These are phyloP conservation scores for Sylvietta virens DNA, from an alignment of 2,113 vertebrate genomes.

Conservation along the genomic window DNA sequence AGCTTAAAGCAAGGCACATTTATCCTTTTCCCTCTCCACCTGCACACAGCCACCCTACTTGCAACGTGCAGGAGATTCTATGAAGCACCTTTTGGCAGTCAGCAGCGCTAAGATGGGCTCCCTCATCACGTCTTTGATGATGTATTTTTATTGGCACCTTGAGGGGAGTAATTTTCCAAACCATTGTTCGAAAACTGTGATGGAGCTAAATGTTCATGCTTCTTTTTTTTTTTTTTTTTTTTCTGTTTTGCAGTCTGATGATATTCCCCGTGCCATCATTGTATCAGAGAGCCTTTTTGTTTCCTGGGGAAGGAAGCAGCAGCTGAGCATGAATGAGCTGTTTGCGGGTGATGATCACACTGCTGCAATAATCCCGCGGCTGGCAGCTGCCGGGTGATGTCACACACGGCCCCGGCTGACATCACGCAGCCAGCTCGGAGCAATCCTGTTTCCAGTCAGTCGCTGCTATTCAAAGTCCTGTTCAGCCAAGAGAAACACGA, in stretches of 20 bases:
- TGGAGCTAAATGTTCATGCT: neutral
- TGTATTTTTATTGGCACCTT: neutral
- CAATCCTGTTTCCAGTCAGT: neutral
- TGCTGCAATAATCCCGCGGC: neutral
- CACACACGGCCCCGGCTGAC: neutral
- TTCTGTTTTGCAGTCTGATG: neutral
- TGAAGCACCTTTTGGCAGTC: neutral
- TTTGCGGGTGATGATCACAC: neutral
- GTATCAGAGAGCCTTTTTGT: neutral
- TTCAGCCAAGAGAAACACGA: neutral
- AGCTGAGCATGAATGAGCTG: constrained; percentile 15
- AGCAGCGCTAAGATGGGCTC: neutral
- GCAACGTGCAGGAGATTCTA: neutral
- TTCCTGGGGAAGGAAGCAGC: neutral
- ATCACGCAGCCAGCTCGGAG: neutral
- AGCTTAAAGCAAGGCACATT: neutral
- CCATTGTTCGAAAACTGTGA: neutral
- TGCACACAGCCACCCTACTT: neutral
- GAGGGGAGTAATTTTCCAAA: neutral
- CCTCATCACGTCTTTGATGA: neutral
- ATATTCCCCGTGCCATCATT: neutral
- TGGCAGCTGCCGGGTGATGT: constrained; percentile 40
- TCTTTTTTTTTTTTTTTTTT: neutral
- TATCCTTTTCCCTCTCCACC: neutral
- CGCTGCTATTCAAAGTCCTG: neutral